A percentile compares a stretch with the other conserved stretches of the same genome.
These are phyloP conservation scores for Anarsia innoxiella DNA, from an alignment of 2,888 invertebrate species.

Conservation along the genomic window DNA sequence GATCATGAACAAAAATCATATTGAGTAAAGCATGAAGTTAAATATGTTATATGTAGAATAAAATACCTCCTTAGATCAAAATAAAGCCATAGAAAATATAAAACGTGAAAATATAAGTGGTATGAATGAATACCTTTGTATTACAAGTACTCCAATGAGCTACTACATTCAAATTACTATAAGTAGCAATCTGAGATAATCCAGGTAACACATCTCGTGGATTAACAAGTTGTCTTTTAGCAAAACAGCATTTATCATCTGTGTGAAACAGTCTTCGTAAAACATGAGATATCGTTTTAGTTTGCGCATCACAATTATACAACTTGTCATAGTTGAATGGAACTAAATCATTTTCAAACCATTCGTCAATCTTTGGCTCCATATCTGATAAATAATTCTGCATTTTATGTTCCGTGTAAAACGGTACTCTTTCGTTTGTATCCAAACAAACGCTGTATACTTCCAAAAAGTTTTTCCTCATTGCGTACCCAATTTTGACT, in stretches of 20 bases:
- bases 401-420: conserved; percentile 29
- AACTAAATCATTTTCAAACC: conserved; percentile 24
- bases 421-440: conserved; percentile 24
- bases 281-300: conserved; percentile 17
- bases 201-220: conserved; percentile 38
- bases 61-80: too few relatives aligned
- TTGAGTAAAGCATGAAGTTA: too few relatives aligned
- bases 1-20: too few relatives aligned
- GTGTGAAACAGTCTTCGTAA: conserved; percentile 22
- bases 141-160: conserved; percentile 50
- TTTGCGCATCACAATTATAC: conserved; percentile 33
- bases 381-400: conserved; percentile 20
- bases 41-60: too few relatives aligned
- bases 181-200: conserved; percentile 32
- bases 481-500: conserved; percentile 29
- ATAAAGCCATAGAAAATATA: too few relatives aligned
- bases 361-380: conserved; percentile 16
- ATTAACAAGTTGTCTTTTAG: conserved; percentile 36
- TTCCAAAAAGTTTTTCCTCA: conserved; percentile 17
- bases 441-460: conserved; percentile 41
- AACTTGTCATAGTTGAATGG: conserved; percentile 26
- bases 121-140: too few relatives aligned
- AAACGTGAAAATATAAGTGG: too few relatives aligned
- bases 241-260: conserved; percentile 35
- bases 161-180: conserved; percentile 36